These are phyloP conservation scores for Pemphigus obesinymphae DNA, from an alignment of 1,140 invertebrate species.

Conservation along the genomic window DNA sequence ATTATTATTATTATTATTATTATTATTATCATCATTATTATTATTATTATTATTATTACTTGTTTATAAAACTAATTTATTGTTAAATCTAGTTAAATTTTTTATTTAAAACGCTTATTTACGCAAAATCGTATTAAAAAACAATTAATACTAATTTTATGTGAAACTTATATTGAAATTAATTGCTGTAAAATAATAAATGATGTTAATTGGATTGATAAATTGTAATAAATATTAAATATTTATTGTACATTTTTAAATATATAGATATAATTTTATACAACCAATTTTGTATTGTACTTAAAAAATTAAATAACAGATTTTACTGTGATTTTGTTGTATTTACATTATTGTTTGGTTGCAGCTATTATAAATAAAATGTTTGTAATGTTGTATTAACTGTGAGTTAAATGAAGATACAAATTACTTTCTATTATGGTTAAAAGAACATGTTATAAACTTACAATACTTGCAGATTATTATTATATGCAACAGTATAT, in stretches of 20 bases:
- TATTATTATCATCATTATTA: neutral
- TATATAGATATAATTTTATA: conserved; percentile 19
- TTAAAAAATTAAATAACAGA: conserved; percentile 14
- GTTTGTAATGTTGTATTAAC: neutral
- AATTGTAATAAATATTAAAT: conserved; percentile 6
- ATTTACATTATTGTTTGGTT: neutral
- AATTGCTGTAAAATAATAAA: neutral
- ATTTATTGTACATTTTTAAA: conserved; percentile 16
- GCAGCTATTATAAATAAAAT: neutral
- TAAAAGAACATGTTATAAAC: neutral
- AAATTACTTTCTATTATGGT: neutral
- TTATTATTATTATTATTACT: neutral
- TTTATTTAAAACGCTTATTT: neutral
- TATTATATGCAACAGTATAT: no score
- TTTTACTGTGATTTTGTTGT: conserved; percentile 22
- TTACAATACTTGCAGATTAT: neutral
- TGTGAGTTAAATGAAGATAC: neutral
- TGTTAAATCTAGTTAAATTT: conserved; percentile 35
- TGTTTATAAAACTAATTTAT: conserved; percentile 25
- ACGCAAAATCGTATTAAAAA: neutral
- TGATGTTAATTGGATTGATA: neutral
- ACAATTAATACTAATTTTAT: neutral
- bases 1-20: neutral
- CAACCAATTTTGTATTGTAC: conserved; percentile 25
- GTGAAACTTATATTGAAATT: neutral